phyloP scores from a whole-genome alignment of 2,888 invertebrate genomes.

The Camptogramma bilineatum region DNA sequence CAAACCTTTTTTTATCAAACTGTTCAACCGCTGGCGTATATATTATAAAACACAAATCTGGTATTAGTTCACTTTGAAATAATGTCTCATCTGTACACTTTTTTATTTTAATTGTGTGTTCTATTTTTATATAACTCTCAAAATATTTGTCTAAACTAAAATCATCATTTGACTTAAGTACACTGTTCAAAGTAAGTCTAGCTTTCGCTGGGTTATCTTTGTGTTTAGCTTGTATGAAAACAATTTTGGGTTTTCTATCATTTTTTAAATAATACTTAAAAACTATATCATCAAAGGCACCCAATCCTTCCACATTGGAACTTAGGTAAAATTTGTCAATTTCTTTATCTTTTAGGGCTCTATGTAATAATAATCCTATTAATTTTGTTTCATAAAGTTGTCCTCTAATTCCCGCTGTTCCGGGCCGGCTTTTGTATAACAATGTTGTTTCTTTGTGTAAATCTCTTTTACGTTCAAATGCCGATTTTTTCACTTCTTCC shows the following conservation, averaged over 20 bases:
- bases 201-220: constrained; percentile 12
- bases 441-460: neutral
- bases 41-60: constrained; percentile 14
- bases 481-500: neutral
- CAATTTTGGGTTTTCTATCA: constrained; percentile 29
- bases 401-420: constrained; percentile 20
- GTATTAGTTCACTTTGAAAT: constrained; percentile 3
- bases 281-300: constrained; percentile 48
- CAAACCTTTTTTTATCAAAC: constrained; percentile 13
- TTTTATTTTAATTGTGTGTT: constrained; percentile 3
- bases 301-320: constrained; percentile 35
- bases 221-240: constrained; percentile 48
- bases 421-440: constrained; percentile 6
- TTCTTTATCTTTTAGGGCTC: constrained; percentile 31
- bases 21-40: constrained; percentile 15
- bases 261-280: constrained; percentile 41
- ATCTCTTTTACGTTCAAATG: neutral
- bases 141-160: constrained; percentile 24
- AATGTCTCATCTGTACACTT: neutral
- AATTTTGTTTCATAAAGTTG: constrained; percentile 24
- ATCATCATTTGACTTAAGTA: constrained; percentile 11
- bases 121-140: constrained; percentile 13
- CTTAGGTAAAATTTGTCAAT: constrained; percentile 19
- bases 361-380: constrained; percentile 15
- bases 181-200: constrained; percentile 5